These are phyloP conservation scores for Acrocephalus kingi DNA, from an alignment of 2,113 vertebrate species.

Conservation along the genomic window DNA sequence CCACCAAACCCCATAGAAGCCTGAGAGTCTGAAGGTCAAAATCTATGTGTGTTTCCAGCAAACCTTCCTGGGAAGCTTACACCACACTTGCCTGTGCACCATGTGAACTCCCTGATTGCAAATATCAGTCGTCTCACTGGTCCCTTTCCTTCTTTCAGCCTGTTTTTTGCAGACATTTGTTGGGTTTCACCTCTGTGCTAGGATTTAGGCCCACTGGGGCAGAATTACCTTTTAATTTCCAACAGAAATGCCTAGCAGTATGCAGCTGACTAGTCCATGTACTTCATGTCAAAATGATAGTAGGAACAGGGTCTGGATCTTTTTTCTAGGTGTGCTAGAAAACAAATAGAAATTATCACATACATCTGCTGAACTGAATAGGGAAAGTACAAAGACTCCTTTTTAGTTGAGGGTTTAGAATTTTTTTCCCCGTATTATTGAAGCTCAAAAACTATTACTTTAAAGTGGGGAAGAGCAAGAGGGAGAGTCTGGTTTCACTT, in stretches of 20 bases:
- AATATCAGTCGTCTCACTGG: not conserved
- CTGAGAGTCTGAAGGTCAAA: not conserved
- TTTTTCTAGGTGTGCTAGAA: not conserved
- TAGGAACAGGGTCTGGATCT: not conserved
- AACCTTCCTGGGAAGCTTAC: not conserved
- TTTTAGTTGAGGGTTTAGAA: not conserved
- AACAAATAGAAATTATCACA: not conserved
- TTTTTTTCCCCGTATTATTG: not conserved
- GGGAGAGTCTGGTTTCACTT: constrained; percentile 37
- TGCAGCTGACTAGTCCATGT: not conserved
- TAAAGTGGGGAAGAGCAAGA: not conserved
- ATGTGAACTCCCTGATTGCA: not conserved
- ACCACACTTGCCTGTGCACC: not conserved
- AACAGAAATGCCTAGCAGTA: not conserved
- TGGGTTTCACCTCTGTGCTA: not conserved
- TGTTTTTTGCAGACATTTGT: not conserved
- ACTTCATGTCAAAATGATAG: not conserved
- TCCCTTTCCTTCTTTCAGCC: not conserved
- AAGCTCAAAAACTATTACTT: not conserved
- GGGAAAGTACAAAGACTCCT: not conserved
- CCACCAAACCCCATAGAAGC: not conserved
- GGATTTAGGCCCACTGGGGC: not conserved
- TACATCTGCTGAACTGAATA: not conserved
- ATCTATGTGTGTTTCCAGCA: not conserved
- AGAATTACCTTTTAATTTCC: not conserved